Evolutionary conservation across 2,888 invertebrate genomes (phyloP).

Genomic region (Pterostichus madidus): DNA sequence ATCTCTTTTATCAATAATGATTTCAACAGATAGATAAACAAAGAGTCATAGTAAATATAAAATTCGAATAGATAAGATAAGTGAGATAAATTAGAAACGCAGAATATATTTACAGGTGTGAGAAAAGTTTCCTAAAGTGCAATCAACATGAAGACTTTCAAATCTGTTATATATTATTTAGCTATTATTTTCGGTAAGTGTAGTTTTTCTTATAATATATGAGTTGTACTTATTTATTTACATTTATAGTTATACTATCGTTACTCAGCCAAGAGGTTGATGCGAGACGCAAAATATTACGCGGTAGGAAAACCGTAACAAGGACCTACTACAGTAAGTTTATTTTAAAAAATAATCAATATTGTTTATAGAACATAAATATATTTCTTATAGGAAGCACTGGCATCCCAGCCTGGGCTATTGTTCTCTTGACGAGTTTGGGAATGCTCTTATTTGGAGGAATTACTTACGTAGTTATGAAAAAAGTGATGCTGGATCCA

Average conservation of each 20-base stretch:
- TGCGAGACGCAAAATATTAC: constrained; percentile 87
- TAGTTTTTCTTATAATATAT: constrained; percentile 37
- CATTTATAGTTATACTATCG: constrained; percentile 83
- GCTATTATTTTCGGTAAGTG: constrained; percentile 79
- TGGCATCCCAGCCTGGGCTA: constrained; percentile 88
- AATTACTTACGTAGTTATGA: constrained; percentile 83
- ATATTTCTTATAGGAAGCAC: constrained; percentile 80
- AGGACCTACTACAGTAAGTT: constrained; percentile 89
- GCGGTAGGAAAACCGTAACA: constrained; percentile 88
- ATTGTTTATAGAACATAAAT: constrained; percentile 29
- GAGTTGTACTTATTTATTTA: not conserved
- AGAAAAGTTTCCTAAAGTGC: constrained; percentile 44
- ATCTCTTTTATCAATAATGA: constrained; percentile 48
- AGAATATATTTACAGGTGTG: not conserved
- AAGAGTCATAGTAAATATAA: constrained; percentile 56
- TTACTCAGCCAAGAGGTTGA: constrained; percentile 84
- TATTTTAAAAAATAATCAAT: constrained; percentile 18
- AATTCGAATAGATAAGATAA: constrained; percentile 40
- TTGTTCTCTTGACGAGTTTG: constrained; percentile 84
- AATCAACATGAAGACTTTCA: constrained; percentile 77
- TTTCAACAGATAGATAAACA: constrained; percentile 62
- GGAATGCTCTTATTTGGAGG: constrained; percentile 86
- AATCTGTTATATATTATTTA: constrained; percentile 78
- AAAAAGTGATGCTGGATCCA: constrained; percentile 83
- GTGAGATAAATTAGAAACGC: constrained; percentile 31